Base-by-base conservation (phyloP, 1,140 invertebrate genomes). In the Physella acuta region DNA sequence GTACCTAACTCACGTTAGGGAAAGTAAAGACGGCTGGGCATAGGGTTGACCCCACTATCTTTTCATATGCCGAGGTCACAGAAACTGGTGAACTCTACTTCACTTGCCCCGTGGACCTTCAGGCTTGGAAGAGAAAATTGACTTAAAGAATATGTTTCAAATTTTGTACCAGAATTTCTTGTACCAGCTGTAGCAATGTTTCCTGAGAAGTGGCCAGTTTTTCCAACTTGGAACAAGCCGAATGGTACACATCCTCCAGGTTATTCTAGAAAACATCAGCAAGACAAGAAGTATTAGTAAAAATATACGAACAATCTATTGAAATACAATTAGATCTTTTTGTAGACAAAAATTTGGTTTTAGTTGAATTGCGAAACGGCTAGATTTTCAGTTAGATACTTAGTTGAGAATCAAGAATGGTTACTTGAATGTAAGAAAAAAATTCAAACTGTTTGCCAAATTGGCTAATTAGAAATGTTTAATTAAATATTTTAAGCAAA, bases 111-210 rank as follows among this genome's bases (percentile, higher is more conserved):
- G n/a, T n/a, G n/a, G n/a, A n/a, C n/a, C n/a, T n/a, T n/a, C n/a
- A n/a, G n/a, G n/a, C n/a, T n/a, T n/a, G n/a, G n/a, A n/a, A n/a
- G n/a, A n/a, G n/a, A n/a, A n/a, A n/a, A n/a, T n/a, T n/a, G n/a
- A n/a, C n/a, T n/a, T n/a, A n/a, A n/a, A 55, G 16, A 55, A 4
- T 17, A 4, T 17, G 24, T 28, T 28, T 2, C 17, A 33, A 59
- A 3, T 59, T 63, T 11, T 14, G 39, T 64, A 64, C 62, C 62
- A 64, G 8, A 24, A 37, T 39, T n/a, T 64, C 26, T 20, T 64
- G 49, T 39, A 64, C 26, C 17, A 64, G 31, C 28, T 24, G 39
- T 16, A 51, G 26, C 49, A 64, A 33, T 36, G 37, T n/a, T 37
- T 64, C 39, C 30, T 64, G 62, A 3, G 62, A 51, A 2, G 39